A percentile compares a stretch with the other conserved stretches of the same genome.
Evolutionary conservation across 2,797 vertebrate species (phyloP).

Genomic region (Pantherophis vulpinus): DNA sequence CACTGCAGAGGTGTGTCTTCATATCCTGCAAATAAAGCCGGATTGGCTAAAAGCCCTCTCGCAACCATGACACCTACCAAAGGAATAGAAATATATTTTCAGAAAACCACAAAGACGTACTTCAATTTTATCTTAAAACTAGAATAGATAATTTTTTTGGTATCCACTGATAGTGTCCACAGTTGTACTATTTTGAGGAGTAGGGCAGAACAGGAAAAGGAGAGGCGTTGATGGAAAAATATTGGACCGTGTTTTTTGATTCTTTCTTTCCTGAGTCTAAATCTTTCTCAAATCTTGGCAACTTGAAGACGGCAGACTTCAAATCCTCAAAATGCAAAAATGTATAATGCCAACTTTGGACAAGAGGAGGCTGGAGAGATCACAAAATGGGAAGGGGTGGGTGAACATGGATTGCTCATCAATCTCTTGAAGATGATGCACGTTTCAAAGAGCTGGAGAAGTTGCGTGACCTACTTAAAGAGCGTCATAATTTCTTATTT

Average conservation of each 20-base stretch:
- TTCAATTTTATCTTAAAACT: neutral
- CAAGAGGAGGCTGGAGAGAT: neutral
- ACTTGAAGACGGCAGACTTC: no score
- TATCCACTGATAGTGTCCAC: neutral
- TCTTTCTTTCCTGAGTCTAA: neutral
- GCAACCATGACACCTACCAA: slow-evolving; percentile 91
- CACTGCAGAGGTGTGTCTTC: slow-evolving; percentile 91
- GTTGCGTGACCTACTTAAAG: neutral
- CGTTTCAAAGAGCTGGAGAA: neutral
- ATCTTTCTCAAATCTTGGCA: neutral
- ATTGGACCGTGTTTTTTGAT: neutral
- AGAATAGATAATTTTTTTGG: neutral
- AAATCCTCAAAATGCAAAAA: neutral
- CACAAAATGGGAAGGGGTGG: neutral
- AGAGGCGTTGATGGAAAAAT: neutral
- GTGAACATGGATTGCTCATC: neutral
- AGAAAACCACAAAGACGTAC: neutral
- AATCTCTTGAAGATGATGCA: neutral
- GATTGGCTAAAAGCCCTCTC: slow-evolving; percentile 90
- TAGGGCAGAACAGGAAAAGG: neutral
- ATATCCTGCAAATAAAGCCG: slow-evolving; percentile 93
- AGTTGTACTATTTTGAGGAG: neutral
- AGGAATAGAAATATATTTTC: slow-evolving; percentile 39
- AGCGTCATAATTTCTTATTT: neutral
- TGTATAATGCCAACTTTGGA: neutral